Evolutionary conservation across 2,888 invertebrate genomes (phyloP).

Genomic region (Kuschelorhynchus macadamiae): DNA sequence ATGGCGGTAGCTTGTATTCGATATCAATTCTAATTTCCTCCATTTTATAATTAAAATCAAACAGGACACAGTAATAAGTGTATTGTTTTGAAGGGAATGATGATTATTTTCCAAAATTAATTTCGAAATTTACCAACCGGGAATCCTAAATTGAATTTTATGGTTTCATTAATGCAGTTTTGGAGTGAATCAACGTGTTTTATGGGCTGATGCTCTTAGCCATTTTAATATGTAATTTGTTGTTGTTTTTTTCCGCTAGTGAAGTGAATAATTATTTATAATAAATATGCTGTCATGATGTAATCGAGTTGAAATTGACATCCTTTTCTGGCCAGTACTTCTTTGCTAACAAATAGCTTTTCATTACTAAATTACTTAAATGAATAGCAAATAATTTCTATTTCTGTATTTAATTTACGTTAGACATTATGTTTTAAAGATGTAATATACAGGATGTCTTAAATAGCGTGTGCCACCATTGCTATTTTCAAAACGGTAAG

Average conservation of each 20-base stretch:
- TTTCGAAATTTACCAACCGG: not conserved
- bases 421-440: too few relatives aligned
- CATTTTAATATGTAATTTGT: not conserved
- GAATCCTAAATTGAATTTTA: slow-evolving; percentile 20
- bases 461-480: too few relatives aligned
- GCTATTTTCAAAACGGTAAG: too few relatives aligned
- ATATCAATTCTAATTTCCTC: slow-evolving; percentile 29
- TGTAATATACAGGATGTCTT: too few relatives aligned
- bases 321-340: too few relatives aligned
- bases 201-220: not conserved
- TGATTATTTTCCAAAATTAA: slow-evolving; percentile 15
- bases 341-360: too few relatives aligned
- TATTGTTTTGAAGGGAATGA: slow-evolving; percentile 18
- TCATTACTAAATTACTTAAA: too few relatives aligned
- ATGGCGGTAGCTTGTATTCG: not conserved
- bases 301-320: too few relatives aligned
- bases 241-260: not conserved
- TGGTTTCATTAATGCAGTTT: slow-evolving; percentile 11
- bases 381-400: too few relatives aligned
- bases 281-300: too few relatives aligned
- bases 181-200: not conserved
- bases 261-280: not conserved
- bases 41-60: slow-evolving; percentile 19
- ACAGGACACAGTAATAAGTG: slow-evolving; percentile 7
- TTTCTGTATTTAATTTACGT: too few relatives aligned